A percentile compares a stretch with the other conserved stretches of the same genome.
Evolutionary conservation across 2,797 vertebrate species (phyloP).

Genomic region (Crocidura indochinensis): DNA sequence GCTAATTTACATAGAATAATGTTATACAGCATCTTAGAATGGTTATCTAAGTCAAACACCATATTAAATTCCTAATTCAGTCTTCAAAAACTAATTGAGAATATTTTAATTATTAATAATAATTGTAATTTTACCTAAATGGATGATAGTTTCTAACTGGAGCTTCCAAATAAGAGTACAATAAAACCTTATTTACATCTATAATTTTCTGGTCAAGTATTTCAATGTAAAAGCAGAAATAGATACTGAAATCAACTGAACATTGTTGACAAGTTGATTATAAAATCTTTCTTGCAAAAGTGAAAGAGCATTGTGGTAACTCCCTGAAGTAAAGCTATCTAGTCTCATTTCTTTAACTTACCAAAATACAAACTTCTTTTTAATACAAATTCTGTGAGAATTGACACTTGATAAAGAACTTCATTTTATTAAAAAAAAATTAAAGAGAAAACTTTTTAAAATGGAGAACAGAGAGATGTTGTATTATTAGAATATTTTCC

Average conservation of each 20-base stretch:
- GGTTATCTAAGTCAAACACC: conserved; percentile 41
- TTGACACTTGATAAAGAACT: background rate
- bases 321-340: no score
- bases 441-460: background rate
- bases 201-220: background rate
- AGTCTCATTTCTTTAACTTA: background rate
- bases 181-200: background rate
- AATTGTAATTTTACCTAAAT: conserved; percentile 48
- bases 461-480: background rate
- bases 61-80: conserved; percentile 43
- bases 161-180: background rate
- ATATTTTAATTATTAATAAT: conserved; percentile 1
- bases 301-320: background rate
- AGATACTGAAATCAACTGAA: background rate
- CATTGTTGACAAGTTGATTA: background rate
- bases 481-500: no score
- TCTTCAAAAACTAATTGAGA: conserved; percentile 14
- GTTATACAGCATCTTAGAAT: conserved; percentile 46
- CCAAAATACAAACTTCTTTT: background rate
- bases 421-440: background rate
- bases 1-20: conserved; percentile 19
- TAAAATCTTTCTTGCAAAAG: background rate
- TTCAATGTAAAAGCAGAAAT: background rate
- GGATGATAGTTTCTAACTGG: background rate
- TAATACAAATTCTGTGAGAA: background rate